phyloP scores from a whole-genome alignment of 2,113 vertebrate species.

The Lepisosteus osseus region DNA sequence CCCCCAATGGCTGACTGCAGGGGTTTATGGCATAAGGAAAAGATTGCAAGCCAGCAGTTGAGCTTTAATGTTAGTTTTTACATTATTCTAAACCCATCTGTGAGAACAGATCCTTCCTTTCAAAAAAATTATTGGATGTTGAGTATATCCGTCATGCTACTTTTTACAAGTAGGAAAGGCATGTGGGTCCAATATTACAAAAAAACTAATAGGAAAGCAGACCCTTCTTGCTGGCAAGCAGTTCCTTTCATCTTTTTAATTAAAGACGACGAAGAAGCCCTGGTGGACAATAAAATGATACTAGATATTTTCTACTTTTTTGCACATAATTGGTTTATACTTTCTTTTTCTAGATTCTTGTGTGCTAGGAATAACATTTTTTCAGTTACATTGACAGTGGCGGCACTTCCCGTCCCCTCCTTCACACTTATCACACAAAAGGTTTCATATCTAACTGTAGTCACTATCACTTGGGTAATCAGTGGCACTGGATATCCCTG shows the following conservation, averaged over 20 bases:
- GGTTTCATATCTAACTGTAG: no score
- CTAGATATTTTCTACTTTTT: no score
- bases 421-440: no score
- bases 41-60: slow-evolving; percentile 36
- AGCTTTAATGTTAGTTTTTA: not conserved
- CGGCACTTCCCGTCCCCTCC: no score
- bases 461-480: no score
- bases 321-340: no score
- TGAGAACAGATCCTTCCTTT: not conserved
- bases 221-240: slow-evolving; percentile 54
- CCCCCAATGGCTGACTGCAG: slow-evolving; percentile 23
- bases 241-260: slow-evolving; percentile 40
- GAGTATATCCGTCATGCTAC: slow-evolving; percentile 37
- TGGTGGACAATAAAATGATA: not conserved
- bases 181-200: no score
- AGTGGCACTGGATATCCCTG: no score
- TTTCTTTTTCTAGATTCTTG: no score
- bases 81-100: not conserved
- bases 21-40: slow-evolving; percentile 46
- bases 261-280: slow-evolving; percentile 30
- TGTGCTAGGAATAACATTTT: no score
- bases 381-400: no score
- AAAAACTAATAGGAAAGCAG: not conserved
- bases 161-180: slow-evolving; percentile 39
- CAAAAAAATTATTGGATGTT: no score